These are phyloP conservation scores for Lacerta bilineata DNA, from an alignment of 2,797 vertebrate species.

Conservation along the genomic window DNA sequence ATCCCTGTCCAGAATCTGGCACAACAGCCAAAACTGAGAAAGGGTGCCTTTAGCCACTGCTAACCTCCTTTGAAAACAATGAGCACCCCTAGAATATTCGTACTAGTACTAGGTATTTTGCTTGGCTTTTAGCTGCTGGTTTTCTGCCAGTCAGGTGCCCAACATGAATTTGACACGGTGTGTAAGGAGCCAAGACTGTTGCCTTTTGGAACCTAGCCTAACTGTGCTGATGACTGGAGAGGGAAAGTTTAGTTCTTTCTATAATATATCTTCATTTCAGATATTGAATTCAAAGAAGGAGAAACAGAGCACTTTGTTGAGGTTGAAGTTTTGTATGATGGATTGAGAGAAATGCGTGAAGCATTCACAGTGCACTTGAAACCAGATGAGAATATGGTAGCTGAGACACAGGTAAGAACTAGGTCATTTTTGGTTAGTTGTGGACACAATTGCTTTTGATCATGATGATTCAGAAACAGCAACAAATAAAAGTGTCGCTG, in stretches of 20 bases:
- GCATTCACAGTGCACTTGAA: conserved; percentile 89
- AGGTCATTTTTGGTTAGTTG: not conserved
- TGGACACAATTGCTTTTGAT: not conserved
- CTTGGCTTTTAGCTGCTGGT: not conserved
- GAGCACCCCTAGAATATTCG: too few relatives aligned
- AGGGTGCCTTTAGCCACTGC: too few relatives aligned
- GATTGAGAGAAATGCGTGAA: conserved; percentile 90
- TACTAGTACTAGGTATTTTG: not conserved
- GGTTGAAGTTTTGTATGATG: conserved; percentile 87
- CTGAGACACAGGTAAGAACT: conserved; percentile 86
- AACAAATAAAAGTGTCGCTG: not conserved
- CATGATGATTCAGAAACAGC: not conserved
- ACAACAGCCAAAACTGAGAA: too few relatives aligned
- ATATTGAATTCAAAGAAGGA: conserved; percentile 89
- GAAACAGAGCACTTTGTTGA: conserved; percentile 87
- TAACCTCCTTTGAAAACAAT: too few relatives aligned
- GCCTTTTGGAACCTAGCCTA: not conserved
- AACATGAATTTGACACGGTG: not conserved
- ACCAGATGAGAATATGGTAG: conserved; percentile 91
- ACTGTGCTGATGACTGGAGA: not conserved
- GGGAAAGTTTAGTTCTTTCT: not conserved
- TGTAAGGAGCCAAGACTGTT: not conserved
- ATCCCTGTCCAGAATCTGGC: too few relatives aligned
- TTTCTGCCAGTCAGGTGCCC: not conserved
- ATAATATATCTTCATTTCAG: conserved; percentile 66